Evolutionary conservation across 2,888 invertebrate species (phyloP).

Genomic region (Drosophila diplacantha): DNA sequence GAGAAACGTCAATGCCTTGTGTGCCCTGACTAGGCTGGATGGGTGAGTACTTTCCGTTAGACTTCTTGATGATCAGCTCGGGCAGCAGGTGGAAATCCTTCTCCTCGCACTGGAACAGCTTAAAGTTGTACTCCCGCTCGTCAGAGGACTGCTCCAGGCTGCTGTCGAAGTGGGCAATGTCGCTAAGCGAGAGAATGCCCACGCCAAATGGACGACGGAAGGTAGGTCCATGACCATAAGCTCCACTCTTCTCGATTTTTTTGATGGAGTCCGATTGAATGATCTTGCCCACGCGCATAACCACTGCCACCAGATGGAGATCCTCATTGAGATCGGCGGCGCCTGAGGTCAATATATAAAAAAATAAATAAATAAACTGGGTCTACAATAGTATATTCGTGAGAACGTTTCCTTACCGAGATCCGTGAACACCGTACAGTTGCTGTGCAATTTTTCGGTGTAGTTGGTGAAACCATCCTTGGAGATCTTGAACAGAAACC

Average conservation of each 20-base stretch:
- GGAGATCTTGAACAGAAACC: constrained; percentile 92
- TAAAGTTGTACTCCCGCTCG: constrained; percentile 88
- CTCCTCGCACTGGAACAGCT: constrained; percentile 91
- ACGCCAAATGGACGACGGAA: constrained; percentile 92
- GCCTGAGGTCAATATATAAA: constrained; percentile 77
- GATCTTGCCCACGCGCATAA: constrained; percentile 92
- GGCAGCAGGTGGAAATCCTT: constrained; percentile 94
- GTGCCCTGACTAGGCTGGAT: constrained; percentile 85
- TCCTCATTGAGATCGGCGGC: constrained; percentile 90
- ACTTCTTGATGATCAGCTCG: constrained; percentile 91
- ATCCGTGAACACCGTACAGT: constrained; percentile 92
- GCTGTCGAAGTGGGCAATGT: constrained; percentile 81
- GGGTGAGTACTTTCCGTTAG: constrained; percentile 89
- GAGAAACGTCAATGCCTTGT: constrained; percentile 90
- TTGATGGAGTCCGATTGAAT: constrained; percentile 79
- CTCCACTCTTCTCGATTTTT: constrained; percentile 74
- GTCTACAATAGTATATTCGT: not conserved
- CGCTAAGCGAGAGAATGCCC: constrained; percentile 87
- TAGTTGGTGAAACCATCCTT: constrained; percentile 94
- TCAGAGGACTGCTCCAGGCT: constrained; percentile 77
- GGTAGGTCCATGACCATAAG: constrained; percentile 58
- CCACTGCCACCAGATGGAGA: constrained; percentile 92
- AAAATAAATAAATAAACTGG: not conserved
- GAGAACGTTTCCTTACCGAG: constrained; percentile 79
- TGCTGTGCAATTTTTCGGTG: constrained; percentile 90